Base-by-base conservation (phyloP, 2,797 vertebrate species). In the Mus caroli region DNA sequence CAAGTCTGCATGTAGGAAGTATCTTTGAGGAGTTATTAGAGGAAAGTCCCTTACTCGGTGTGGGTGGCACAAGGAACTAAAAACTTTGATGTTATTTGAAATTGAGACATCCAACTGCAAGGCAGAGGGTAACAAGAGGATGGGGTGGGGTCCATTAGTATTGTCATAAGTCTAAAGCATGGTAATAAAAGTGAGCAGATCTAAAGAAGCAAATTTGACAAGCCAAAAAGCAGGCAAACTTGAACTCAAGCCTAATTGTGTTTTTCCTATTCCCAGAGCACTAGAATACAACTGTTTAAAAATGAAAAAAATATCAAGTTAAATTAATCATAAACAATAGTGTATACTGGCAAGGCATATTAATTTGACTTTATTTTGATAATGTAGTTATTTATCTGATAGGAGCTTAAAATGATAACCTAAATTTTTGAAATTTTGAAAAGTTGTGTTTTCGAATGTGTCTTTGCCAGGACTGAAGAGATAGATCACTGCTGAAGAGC, bases 401-500 rank as follows among this genome's bases (percentile, higher is more conserved):
- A 76, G 15, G 62, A 90, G 60, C 28, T 71, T 85, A 67, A 73
- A 77, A 79, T 75, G 85, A 78, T 78, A 83, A 34, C 13, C 24
- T 82, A 78, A 82, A 79, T 56, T 90, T 92, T 15, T 54, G 26
- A 94, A 97, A 83, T 62, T 82, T 75, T 31, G 40, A 90, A 92
- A 90, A 19, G 3, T 62, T 89, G 5, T 52, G 12, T 85, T 78
- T 85, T 43, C 3, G 82, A 54, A 91, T 52, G 12, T 67, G 69
- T 8, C 15, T 69, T 71, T 24, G 22, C 28, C 14, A 58, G 11
- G 28, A 15, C 43, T n/a, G 6, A 4, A 52, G 28, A 67, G 43
- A n/a, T n/a, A 31, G 19, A 20, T 52, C 24, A 24, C 50, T 50
- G 20, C 3, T n/a, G 52, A 85, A 52, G 43, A 85, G 20, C 12